Conservation (phyloP, 1,140 invertebrate species). For the Pemphigus obesinymphae region DNA sequence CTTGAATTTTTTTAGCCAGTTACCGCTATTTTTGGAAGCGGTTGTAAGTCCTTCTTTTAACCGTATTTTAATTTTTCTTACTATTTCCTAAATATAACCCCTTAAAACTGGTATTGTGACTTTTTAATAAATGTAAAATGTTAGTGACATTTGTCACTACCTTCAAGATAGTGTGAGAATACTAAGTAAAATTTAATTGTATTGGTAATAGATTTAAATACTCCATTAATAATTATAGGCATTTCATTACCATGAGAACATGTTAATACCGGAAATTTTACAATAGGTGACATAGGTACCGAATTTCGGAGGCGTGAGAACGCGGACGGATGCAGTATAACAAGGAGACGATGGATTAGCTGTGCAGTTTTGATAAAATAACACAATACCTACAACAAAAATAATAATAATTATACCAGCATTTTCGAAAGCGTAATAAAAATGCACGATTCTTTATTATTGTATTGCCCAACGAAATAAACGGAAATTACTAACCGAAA, state of each 20-base stretch:
- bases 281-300: neutral
- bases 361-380: neutral
- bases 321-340: neutral
- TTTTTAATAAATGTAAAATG: neutral
- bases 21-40: too few species aligned
- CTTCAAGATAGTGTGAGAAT: neutral
- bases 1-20: too few species aligned
- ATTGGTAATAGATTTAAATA: neutral
- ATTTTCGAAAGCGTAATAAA: neutral
- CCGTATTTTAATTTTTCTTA: too few species aligned
- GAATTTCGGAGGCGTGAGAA: conserved; percentile 24
- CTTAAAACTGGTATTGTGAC: too few species aligned
- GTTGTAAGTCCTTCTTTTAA: too few species aligned
- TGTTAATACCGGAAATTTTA: conserved; percentile 14
- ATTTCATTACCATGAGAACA: neutral
- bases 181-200: neutral
- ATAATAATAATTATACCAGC: neutral
- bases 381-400: neutral
- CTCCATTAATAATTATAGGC: neutral
- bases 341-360: neutral
- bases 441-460: neutral
- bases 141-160: neutral
- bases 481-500: neutral
- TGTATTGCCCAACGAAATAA: neutral
- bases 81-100: too few species aligned